Percentiles rank a stretch among this genome's conserved stretches.
These are phyloP conservation scores for Cheirogaleus medius DNA, from an alignment of 2,113 vertebrate species.

Conservation along the genomic window DNA sequence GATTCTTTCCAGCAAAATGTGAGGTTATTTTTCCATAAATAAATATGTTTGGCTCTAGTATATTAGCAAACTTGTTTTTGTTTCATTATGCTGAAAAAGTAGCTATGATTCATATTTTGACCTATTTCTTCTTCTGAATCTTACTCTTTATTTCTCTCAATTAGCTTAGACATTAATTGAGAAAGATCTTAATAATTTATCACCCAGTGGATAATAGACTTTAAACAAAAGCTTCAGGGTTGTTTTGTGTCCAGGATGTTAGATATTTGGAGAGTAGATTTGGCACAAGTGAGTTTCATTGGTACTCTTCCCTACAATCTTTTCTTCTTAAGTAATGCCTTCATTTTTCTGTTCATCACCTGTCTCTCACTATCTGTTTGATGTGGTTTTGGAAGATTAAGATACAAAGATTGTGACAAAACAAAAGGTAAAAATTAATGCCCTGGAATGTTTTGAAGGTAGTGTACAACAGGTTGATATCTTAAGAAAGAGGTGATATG, in stretches of 20 bases:
- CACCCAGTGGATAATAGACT: background rate
- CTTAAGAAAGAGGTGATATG: background rate
- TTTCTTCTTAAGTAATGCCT: background rate
- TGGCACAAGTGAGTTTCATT: background rate
- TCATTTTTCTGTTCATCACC: background rate
- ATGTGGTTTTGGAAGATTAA: slow-evolving; percentile 20
- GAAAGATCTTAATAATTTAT: background rate
- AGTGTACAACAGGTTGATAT: background rate
- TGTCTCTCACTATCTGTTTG: background rate
- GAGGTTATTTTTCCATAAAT: background rate
- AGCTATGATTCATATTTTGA: background rate
- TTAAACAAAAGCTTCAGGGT: background rate
- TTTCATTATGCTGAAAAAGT: background rate
- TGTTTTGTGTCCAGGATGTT: background rate
- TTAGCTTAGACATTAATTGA: background rate
- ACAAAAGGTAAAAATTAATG: slow-evolving; percentile 9
- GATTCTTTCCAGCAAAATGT: background rate
- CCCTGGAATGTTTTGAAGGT: background rate
- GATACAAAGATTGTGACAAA: background rate
- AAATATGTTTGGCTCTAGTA: background rate
- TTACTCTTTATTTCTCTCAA: background rate
- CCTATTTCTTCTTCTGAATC: background rate
- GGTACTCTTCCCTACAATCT: background rate
- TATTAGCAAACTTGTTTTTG: background rate
- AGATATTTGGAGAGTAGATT: background rate